Evolutionary conservation across 1,140 invertebrate genomes (phyloP).

Genomic region (roundworm (Caenorhabditis elegans)): DNA sequence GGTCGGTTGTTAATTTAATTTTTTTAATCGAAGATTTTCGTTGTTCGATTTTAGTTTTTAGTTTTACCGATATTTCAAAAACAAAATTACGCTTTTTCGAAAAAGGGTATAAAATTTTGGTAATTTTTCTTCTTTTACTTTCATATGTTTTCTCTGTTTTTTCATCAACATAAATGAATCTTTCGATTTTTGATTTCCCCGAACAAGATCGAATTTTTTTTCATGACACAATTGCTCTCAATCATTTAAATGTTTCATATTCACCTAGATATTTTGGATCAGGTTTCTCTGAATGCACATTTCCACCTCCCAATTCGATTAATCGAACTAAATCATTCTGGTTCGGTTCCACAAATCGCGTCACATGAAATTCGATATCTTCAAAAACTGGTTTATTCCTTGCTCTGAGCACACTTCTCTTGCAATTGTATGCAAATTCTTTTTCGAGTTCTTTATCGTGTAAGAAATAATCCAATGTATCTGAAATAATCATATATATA

Average conservation of each 20-base stretch:
- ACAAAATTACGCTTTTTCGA: too few species aligned
- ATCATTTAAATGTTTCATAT: not conserved
- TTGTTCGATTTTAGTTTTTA: too few species aligned
- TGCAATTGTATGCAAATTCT: slow-evolving; percentile 43
- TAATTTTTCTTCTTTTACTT: too few species aligned
- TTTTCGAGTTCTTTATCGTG: slow-evolving; percentile 46
- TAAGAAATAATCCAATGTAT: slow-evolving; percentile 44
- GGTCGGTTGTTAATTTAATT: too few species aligned
- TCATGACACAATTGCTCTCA: too few species aligned
- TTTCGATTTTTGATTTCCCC: too few species aligned
- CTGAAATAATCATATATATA: slow-evolving; percentile 1
- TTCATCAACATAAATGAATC: too few species aligned
- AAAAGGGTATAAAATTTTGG: too few species aligned
- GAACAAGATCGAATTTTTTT: too few species aligned
- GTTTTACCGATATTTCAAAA: too few species aligned
- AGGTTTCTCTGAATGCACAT: slow-evolving; percentile 7
- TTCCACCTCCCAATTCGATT: slow-evolving; percentile 24
- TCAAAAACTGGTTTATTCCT: slow-evolving; percentile 41
- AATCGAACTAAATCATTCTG: not conserved
- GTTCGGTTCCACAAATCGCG: slow-evolving; percentile 31
- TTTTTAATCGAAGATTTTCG: too few species aligned
- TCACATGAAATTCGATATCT: slow-evolving; percentile 41
- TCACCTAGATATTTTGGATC: slow-evolving; percentile 28
- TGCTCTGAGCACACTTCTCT: slow-evolving; percentile 39
- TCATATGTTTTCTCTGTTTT: too few species aligned